Evolutionary conservation across 2,888 invertebrate species (phyloP), one percentile per base, ranked within the genome.

Genomic region (Ennomos erosarius): DNA sequence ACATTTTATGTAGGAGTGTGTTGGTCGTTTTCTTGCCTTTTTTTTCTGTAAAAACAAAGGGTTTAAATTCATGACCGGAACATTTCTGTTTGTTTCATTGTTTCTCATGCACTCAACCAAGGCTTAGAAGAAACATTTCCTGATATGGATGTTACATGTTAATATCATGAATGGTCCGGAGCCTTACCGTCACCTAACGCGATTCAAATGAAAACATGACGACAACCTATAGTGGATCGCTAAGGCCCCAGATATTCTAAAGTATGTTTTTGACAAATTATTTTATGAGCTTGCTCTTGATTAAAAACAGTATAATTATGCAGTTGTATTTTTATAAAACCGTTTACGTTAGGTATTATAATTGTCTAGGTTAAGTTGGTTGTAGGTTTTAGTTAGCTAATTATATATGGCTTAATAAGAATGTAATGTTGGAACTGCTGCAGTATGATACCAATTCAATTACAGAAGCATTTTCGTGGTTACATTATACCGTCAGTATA

Each of bases 341-440:
- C 5, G 11, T 46, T 52, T 59, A 38, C 13, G 45, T 48, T 50
- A 63, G 47, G 50, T 54, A 58, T 65, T 62, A 60, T 26, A 26
- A 26, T 26, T 26, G 26, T 42, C 26, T 62, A 65, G 56, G 44
- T 48, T 59, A 56, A 57, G 62, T 65, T 62, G 62, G 55, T 65
- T 67, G 52, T 63, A 51, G 64, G 40, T 67, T 62, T 70, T 64
- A 50, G 61, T 48, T 56, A 42, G 44, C 42, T 58, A 47, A 26
- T 44, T 58, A 61, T 66, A 61, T 51, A 57, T 69, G 67, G 63
- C 59, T 62, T 67, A 55, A 59, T 47, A 10, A 26, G 12, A 37
- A n/a, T 13, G 9, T 36, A 34, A 42, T 50, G 5, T 35, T 45
- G 33, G 43, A 35, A 44, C 38, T 56, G 13, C 26, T 16, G 33